These are phyloP conservation scores for Aporophyla lueneburgensis DNA, from an alignment of 2,888 invertebrate genomes.

Conservation along the genomic window DNA sequence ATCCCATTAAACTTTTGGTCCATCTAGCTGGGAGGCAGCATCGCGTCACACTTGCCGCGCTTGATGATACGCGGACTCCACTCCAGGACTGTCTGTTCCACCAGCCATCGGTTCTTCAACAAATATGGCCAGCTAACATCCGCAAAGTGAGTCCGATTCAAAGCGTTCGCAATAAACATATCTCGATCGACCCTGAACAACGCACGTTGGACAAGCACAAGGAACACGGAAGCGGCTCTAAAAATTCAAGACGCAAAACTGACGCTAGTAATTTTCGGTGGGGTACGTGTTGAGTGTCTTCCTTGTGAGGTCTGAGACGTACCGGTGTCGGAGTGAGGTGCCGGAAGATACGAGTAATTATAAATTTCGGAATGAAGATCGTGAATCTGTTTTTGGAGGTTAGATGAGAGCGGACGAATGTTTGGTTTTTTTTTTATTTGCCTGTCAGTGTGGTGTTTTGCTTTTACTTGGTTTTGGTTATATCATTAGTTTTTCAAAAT, in stretches of 20 bases:
- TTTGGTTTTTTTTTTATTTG: neutral
- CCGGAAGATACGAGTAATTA: conserved; percentile 56
- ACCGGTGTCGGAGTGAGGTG: conserved; percentile 62
- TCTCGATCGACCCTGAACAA: conserved; percentile 74
- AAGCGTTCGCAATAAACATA: conserved; percentile 69
- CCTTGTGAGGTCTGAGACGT: conserved; percentile 79
- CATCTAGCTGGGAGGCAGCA: neutral
- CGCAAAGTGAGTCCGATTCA: conserved; percentile 59
- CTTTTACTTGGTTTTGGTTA: conserved; percentile 6
- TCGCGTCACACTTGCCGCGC: neutral
- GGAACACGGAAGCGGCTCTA: conserved; percentile 87
- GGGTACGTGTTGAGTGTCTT: conserved; percentile 84
- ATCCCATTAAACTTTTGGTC: neutral
- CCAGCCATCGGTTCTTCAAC: neutral
- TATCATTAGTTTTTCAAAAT: too few species aligned
- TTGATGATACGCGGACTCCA: neutral
- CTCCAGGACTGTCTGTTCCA: neutral
- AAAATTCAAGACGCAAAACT: conserved; percentile 86
- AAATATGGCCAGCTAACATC: neutral
- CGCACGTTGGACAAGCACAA: conserved; percentile 71
- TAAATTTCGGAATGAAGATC: conserved; percentile 43
- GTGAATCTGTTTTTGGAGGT: conserved; percentile 53
- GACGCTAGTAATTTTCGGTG: conserved; percentile 85
- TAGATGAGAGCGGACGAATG: conserved; percentile 32
- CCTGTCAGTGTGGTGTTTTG: conserved; percentile 12